These are phyloP conservation scores for Elephas maximus DNA, from an alignment of 2,113 vertebrate genomes.

Conservation along the genomic window DNA sequence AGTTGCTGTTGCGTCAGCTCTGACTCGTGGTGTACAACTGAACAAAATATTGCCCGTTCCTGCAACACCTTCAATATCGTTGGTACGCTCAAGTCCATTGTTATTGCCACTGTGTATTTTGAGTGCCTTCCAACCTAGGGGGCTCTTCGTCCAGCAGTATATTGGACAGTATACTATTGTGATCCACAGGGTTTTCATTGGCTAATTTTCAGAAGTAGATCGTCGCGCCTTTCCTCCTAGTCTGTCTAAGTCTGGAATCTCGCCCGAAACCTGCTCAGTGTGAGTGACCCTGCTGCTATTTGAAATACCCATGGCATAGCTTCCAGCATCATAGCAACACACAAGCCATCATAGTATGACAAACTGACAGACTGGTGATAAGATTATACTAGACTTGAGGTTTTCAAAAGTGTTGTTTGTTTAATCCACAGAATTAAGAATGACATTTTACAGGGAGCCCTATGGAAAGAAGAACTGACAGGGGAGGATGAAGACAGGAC, in stretches of 20 bases:
- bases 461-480: background rate
- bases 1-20: background rate
- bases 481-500: background rate
- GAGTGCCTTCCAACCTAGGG: background rate
- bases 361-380: no score
- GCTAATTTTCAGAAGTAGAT: background rate
- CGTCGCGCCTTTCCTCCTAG: background rate
- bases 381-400: background rate
- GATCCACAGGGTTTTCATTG: background rate
- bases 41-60: background rate
- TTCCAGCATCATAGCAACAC: no score
- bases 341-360: no score
- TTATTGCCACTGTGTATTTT: background rate
- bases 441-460: background rate
- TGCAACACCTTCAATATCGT: background rate
- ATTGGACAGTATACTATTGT: background rate
- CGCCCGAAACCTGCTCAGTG: no score
- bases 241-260: no score
- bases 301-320: no score
- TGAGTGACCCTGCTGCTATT: no score
- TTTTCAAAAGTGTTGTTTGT: background rate
- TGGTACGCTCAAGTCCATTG: background rate
- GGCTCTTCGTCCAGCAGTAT: background rate
- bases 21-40: background rate
- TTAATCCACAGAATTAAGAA: slow-evolving; percentile 1